These are phyloP conservation scores for Halcyon senegalensis DNA, from an alignment of 2,113 vertebrate species.

Conservation along the genomic window DNA sequence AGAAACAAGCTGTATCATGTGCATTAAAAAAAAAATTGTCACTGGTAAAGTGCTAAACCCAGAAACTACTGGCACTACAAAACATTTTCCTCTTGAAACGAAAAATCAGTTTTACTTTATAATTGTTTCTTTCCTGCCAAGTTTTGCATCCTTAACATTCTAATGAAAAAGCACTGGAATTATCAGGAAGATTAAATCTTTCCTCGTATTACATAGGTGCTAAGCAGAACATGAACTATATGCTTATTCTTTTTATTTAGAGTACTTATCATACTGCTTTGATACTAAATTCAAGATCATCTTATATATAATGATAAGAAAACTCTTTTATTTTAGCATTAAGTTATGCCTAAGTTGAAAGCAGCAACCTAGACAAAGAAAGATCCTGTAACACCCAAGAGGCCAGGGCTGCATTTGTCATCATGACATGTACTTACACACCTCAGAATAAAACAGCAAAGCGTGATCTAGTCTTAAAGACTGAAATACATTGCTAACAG, in stretches of 20 bases:
- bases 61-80: background rate
- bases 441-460: background rate
- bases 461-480: background rate
- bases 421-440: rapidly evolving
- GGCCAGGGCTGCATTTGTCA: background rate
- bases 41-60: background rate
- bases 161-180: background rate
- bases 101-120: background rate
- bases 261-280: background rate
- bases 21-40: background rate
- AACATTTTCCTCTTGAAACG: background rate
- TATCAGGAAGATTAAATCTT: background rate
- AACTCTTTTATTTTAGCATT: background rate
- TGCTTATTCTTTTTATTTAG: background rate
- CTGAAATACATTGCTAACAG: background rate
- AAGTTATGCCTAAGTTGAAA: background rate
- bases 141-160: background rate
- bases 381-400: background rate
- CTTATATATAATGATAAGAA: background rate
- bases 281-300: background rate
- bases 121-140: background rate
- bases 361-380: background rate
- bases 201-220: background rate
- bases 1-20: background rate
- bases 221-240: background rate